Evolutionary conservation across 2,888 invertebrate species (phyloP).

Genomic region (Luperina testacea): DNA sequence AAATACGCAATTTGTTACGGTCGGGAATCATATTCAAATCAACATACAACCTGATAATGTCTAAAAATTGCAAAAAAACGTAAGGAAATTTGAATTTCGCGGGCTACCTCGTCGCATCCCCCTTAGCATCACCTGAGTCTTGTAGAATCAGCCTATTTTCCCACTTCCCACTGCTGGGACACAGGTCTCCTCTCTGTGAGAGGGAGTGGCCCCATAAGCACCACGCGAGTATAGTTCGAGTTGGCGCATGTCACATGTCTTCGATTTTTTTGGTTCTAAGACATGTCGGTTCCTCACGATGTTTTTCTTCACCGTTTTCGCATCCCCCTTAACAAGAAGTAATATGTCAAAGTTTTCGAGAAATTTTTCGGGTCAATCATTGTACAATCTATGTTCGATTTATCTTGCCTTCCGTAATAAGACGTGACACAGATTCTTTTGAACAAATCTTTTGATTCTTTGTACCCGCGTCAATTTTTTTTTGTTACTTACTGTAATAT

Average conservation of each 20-base stretch:
- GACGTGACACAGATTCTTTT: constrained; percentile 6
- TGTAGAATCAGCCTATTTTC: too few species aligned
- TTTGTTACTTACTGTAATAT: not conserved
- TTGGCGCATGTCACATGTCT: too few species aligned
- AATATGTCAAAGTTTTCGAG: constrained; percentile 19
- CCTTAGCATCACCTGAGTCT: too few species aligned
- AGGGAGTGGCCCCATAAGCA: too few species aligned
- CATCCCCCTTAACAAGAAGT: constrained; percentile 2
- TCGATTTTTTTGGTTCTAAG: not conserved
- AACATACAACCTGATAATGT: not conserved
- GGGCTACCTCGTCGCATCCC: not conserved
- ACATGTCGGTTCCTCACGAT: not conserved
- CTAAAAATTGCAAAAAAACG: too few species aligned
- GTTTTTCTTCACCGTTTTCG: not conserved
- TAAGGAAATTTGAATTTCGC: not conserved
- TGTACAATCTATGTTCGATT: constrained; percentile 22
- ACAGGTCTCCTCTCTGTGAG: too few species aligned
- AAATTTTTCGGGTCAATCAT: constrained; percentile 9
- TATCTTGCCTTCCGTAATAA: constrained; percentile 7
- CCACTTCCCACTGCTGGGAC: too few species aligned
- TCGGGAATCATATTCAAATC: not conserved
- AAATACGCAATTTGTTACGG: not conserved
- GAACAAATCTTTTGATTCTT: not conserved
- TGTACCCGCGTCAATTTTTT: not conserved
- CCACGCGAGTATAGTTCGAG: too few species aligned